Evolutionary conservation across 2,797 vertebrate genomes (phyloP), one percentile per base, ranked within the genome.

Genomic region (Monodelphis domestica): DNA sequence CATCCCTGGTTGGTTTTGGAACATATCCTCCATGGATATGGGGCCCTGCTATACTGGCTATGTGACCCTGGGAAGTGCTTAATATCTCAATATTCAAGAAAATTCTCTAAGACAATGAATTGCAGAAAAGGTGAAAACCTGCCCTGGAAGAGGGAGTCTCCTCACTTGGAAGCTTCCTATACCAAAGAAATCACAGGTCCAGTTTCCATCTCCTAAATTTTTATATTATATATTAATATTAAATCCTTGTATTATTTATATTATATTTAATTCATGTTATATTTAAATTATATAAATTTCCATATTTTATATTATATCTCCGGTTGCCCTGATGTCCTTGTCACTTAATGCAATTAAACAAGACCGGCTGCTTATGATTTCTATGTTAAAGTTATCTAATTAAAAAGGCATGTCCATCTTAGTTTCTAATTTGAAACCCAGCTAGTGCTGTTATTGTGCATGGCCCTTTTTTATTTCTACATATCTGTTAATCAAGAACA

Each of bases 221-320:
- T 3, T 45, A 78, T 45, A 26, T 45, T 78, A 78, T 45, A 45
- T 78, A 78, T n/a, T n/a, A n/a, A n/a, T n/a, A n/a, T n/a, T n/a
- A n/a, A n/a, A n/a, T n/a, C n/a, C n/a, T n/a, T n/a, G n/a, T n/a
- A n/a, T n/a, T n/a, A n/a, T n/a, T n/a, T n/a, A n/a, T n/a, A n/a
- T n/a, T n/a, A n/a, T n/a, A n/a, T n/a, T n/a, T n/a, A n/a, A n/a
- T n/a, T n/a, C n/a, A n/a, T n/a, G n/a, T n/a, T n/a, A n/a, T n/a
- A n/a, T n/a, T n/a, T n/a, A n/a, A 96, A 38, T 95, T 87, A 95
- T 95, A 89, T 96, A 56, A 55, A 92, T 54, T 94, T 91, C 88
- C 84, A 21, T n/a, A n/a, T n/a, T n/a, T n/a, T n/a, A n/a, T n/a
- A n/a, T n/a, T 45, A 78, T 17, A 45, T 78, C 45, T 45, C 21